phyloP scores from a whole-genome alignment of 2,888 invertebrate species.

The Ophion costatus region DNA sequence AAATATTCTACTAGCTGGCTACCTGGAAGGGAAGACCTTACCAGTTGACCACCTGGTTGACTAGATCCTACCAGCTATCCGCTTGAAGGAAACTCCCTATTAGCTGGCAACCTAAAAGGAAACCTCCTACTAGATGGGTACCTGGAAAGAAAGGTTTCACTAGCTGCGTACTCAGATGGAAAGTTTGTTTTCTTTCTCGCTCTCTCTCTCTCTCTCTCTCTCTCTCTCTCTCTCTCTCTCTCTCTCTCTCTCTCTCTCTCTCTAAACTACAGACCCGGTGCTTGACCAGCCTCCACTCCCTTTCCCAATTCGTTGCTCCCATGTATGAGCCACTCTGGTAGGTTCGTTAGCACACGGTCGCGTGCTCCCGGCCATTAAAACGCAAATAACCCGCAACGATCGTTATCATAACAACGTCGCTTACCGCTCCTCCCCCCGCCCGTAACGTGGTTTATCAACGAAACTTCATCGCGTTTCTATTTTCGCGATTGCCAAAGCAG shows the following conservation, averaged over 20 bases:
- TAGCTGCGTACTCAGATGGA: no score
- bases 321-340: constrained; percentile 19
- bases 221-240: not conserved
- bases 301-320: not conserved
- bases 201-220: not conserved
- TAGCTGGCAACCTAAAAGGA: no score
- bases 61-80: no score
- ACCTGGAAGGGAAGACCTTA: no score
- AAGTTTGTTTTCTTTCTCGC: not conserved
- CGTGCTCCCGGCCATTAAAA: constrained; percentile 51
- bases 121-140: no score
- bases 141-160: no score
- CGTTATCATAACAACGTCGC: constrained; percentile 60
- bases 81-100: no score
- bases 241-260: not conserved
- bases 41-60: no score
- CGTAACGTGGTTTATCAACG: constrained; percentile 49
- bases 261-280: not conserved
- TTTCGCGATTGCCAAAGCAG: constrained; percentile 16
- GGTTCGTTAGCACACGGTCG: constrained; percentile 54
- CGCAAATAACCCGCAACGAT: constrained; percentile 72
- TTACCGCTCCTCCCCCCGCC: constrained; percentile 61
- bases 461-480: constrained; percentile 33
- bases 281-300: not conserved
- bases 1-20: no score